Base-by-base conservation (phyloP, 2,113 vertebrate species). In the Microcebus tavaratra region DNA sequence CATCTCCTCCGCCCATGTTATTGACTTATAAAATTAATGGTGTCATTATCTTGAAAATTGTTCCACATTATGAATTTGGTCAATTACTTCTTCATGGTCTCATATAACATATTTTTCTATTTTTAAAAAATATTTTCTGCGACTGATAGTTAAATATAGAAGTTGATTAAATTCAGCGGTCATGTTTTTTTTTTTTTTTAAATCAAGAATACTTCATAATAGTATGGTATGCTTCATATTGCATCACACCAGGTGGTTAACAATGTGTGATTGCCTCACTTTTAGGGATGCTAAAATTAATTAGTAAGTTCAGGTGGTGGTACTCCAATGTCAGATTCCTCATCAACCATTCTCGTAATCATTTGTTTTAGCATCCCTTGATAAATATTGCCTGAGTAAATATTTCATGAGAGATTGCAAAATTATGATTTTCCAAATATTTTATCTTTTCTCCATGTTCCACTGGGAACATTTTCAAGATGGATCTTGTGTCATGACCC, bases 311-410 rank as follows among this genome's bases (percentile, higher is more conserved):
- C n/a, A 36, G 29, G 4, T 93, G 36, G 12, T 36, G 13, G 34
- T 42, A 82, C 50, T 48, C 15, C 25, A 92, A 53, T 48, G 17
- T 79, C 78, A 61, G 4, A 92, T 85, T 73, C 21, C 63, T 94
- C 18, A 39, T 73, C 57, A 50, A 36, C 59, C 27, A 36, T 65
- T 84, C 21, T 67, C 65, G 4, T 39, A 59, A 59, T 42, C 10
- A n/a, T 68, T 86, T 90, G 45, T 88, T 61, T 94, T 82, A 87
- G 39, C 21, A 90, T 29, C 27, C 8, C 82, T 78, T 94, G 75
- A 78, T 76, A 90, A 96, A 86, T 63, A 67, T 50, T 84, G 6
- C 27, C 81, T 42, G 9, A 48, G 42, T 55, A n/a, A 88, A 78
- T 91, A 84, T 91, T 88, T 88, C 67, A 94, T 34, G 85, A 55